Evolutionary conservation across 2,797 vertebrate genomes (phyloP), one percentile per base, ranked within the genome.

Genomic region (Sebastes alutus): DNA sequence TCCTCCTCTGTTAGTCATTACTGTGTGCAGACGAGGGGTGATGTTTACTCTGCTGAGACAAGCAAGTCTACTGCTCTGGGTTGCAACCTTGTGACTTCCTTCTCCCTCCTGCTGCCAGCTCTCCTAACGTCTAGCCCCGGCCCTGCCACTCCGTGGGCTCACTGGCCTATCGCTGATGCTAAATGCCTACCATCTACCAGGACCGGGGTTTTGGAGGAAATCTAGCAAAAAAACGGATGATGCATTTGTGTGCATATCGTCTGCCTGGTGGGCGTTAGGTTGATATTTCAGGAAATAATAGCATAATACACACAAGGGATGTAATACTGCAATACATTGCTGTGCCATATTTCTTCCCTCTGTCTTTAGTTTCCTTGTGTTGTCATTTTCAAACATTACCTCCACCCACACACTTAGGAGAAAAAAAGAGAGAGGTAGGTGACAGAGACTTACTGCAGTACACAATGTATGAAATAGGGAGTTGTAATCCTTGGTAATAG

Each of bases 21-120:
- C 94, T 93, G 90, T 91, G 92, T 93, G 92, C 93, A 94, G 94
- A 95, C 90, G 83, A 94, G 91, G 92, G 93, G 86, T 91, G 93
- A 95, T 95, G 94, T 95, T 95, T 94, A 94, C 94, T 94, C 94
- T 95, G 95, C 95, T 95, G 94, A 95, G 93, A 96, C 95, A 95
- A 95, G 95, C 94, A 95, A 96, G 93, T 95, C 94, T 93, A 93
- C 92, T 92, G 94, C 94, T 92, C 91, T 89, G 89, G 93, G 95
- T 94, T 93, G 93, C 94, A 95, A 95, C 95, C 95, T 94, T 94
- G 93, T 94, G 93, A 94, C 95, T 94, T 89, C 87, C 88, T 89
- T 93, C 92, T 93, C 93, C 88, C 91, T 92, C 80, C 89, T 86
- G 84, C 93, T 95, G 94, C 94, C 93, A 94, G 89, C 87, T 93